These are phyloP conservation scores for Manis pentadactyla DNA, from an alignment of 2,797 vertebrate species.

Conservation along the genomic window DNA sequence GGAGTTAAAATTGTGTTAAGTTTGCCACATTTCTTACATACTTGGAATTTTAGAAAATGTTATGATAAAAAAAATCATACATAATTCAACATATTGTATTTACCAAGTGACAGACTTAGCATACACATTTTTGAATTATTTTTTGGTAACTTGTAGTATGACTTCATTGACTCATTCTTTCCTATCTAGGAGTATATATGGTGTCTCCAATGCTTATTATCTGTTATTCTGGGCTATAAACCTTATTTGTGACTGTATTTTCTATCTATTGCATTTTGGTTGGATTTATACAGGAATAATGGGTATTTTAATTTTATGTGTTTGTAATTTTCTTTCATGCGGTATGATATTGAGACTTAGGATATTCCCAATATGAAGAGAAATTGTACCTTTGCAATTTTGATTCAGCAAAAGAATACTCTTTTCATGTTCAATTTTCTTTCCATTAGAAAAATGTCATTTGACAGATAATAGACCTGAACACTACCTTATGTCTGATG, in stretches of 20 bases:
- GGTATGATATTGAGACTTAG: neutral
- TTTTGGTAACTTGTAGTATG: neutral
- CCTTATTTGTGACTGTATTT: neutral
- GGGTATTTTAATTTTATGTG: neutral
- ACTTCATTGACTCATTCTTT: slow-evolving; percentile 2
- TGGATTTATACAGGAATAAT: neutral
- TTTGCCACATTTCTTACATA: neutral
- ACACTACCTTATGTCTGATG: neutral
- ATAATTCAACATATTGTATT: slow-evolving; percentile 42
- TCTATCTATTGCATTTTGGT: neutral
- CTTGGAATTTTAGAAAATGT: slow-evolving; percentile 8
- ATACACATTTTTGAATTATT: slow-evolving; percentile 16
- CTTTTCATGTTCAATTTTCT: neutral
- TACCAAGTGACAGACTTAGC: neutral
- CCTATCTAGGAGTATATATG: neutral
- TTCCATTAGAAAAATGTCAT: neutral
- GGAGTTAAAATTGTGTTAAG: neutral
- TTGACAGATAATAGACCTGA: neutral
- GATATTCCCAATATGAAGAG: neutral
- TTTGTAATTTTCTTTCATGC: neutral
- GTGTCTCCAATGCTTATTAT: neutral
- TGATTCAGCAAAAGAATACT: neutral
- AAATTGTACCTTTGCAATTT: neutral
- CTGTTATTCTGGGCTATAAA: neutral
- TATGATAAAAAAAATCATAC: neutral